These are phyloP conservation scores for Donacobius atricapilla DNA, from an alignment of 2,113 vertebrate genomes.

Conservation along the genomic window DNA sequence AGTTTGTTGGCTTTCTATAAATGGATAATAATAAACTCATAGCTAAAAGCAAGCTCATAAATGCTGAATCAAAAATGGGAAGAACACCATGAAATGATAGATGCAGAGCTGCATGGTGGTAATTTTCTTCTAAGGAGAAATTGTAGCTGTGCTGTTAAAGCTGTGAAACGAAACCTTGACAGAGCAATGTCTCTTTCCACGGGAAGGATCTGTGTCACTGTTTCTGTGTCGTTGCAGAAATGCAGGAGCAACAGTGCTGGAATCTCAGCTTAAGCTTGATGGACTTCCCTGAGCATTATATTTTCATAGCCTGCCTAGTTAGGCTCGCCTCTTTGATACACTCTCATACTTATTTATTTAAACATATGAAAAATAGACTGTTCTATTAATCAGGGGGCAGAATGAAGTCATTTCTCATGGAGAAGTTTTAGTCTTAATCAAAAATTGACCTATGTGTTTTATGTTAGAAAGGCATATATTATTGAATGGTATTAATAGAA, in stretches of 20 bases:
- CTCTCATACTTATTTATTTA: constrained; percentile 37
- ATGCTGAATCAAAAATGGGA: constrained; percentile 60
- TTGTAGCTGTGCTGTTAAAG: background rate
- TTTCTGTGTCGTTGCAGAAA: background rate
- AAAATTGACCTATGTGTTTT: background rate
- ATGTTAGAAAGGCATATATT: constrained; percentile 46
- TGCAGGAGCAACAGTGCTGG: background rate
- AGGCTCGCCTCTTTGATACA: background rate
- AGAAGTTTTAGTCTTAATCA: constrained; percentile 32
- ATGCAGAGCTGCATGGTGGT: constrained; percentile 29
- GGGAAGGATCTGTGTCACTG: background rate
- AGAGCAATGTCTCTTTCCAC: background rate
- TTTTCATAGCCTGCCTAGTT: background rate
- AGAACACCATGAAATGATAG: constrained; percentile 63
- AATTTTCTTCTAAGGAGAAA: constrained; percentile 56
- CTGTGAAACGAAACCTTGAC: constrained; percentile 26
- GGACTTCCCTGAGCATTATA: background rate
- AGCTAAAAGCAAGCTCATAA: constrained; percentile 66
- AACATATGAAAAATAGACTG: background rate
- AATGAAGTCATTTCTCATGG: constrained; percentile 2
- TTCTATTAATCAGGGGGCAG: constrained; percentile 15
- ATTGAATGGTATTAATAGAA: constrained; percentile 53
- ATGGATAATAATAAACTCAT: constrained; percentile 71
- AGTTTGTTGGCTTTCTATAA: constrained; percentile 71
- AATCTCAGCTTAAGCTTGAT: background rate